phyloP scores from a whole-genome alignment of 2,888 invertebrate genomes.

The Drosophila eohydei region DNA sequence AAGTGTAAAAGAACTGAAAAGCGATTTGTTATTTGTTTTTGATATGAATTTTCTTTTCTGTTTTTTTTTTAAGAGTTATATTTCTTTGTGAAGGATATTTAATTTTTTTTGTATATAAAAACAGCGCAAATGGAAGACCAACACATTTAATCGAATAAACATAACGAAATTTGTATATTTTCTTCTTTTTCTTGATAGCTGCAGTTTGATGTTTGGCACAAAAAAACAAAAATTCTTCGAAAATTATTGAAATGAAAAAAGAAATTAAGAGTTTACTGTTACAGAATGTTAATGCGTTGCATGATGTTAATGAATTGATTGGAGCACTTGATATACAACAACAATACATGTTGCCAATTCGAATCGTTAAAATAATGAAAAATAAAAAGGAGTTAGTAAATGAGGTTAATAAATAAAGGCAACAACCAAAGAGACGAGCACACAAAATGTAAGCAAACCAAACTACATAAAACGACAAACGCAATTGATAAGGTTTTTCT shows the following conservation, averaged over 20 bases:
- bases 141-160: conserved; percentile 33
- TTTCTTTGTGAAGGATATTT: not conserved
- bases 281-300: conserved; percentile 39
- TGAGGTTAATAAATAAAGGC: conserved; percentile 25
- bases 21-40: conserved; percentile 52
- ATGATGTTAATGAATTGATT: conserved; percentile 34
- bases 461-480: conserved; percentile 42
- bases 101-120: conserved; percentile 19
- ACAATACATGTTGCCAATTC: conserved; percentile 28
- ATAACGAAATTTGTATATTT: conserved; percentile 12
- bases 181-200: conserved; percentile 25
- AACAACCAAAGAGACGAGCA: conserved; percentile 47
- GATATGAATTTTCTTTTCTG: conserved; percentile 17
- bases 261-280: conserved; percentile 12
- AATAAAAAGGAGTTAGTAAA: conserved; percentile 32
- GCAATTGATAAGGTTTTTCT: conserved; percentile 16
- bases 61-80: conserved; percentile 5
- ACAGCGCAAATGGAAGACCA: conserved; percentile 72
- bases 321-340: conserved; percentile 15
- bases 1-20: conserved; percentile 53
- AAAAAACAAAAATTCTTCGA: conserved; percentile 14
- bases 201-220: conserved; percentile 49
- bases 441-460: conserved; percentile 45
- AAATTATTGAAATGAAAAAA: conserved; percentile 11
- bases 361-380: conserved; percentile 24